Conservation (phyloP, 1,140 invertebrate species). For the Sitodiplosis mosellana region DNA sequence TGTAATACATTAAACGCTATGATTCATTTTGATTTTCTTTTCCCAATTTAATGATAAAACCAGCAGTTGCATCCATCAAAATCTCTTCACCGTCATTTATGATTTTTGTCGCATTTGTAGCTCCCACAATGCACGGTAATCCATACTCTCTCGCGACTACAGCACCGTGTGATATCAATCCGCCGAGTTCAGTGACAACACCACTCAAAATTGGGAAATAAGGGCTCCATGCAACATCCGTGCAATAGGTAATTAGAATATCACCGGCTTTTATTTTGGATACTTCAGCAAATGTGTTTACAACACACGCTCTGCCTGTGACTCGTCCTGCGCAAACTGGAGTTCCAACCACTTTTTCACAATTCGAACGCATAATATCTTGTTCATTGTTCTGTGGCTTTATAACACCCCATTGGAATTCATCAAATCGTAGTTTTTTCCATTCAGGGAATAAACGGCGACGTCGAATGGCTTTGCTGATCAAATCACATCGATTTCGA, state of each 20-base stretch:
- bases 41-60: slow-evolving; percentile 9
- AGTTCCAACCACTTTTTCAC: slow-evolving; percentile 33
- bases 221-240: slow-evolving; percentile 74
- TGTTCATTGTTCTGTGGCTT: slow-evolving; percentile 19
- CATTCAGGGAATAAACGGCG: slow-evolving; percentile 34
- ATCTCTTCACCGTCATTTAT: slow-evolving; percentile 48
- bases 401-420: slow-evolving; percentile 39
- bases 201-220: slow-evolving; percentile 67
- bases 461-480: slow-evolving; percentile 39
- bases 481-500: neutral
- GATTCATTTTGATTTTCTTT: neutral
- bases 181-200: slow-evolving; percentile 69
- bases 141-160: slow-evolving; percentile 79
- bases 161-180: slow-evolving; percentile 73
- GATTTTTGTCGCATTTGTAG: slow-evolving; percentile 39
- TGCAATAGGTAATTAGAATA: slow-evolving; percentile 57
- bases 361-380: slow-evolving; percentile 6
- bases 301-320: slow-evolving; percentile 47
- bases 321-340: slow-evolving; percentile 49
- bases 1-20: neutral
- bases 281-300: slow-evolving; percentile 31
- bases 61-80: slow-evolving; percentile 23
- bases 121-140: slow-evolving; percentile 63
- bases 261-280: slow-evolving; percentile 36
- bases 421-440: slow-evolving; percentile 39